phyloP scores from a whole-genome alignment of 2,888 invertebrate genomes.

The Acrocyrtus sp. region DNA sequence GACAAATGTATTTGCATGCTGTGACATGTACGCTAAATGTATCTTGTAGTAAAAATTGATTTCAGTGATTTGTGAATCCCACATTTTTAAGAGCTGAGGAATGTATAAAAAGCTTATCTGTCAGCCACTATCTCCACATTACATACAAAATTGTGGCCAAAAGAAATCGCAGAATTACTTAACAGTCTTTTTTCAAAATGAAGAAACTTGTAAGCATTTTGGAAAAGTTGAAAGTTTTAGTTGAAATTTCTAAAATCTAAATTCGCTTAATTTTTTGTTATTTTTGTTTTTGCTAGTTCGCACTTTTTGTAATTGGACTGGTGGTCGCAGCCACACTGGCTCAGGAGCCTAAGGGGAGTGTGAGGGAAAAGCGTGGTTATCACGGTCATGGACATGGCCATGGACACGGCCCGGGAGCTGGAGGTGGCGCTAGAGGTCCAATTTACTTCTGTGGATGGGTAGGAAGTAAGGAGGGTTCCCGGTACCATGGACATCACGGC shows the following conservation, averaged over 20 bases:
- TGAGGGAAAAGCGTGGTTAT: conserved; percentile 29
- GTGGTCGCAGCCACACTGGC: conserved; percentile 35
- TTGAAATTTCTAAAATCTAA: background rate
- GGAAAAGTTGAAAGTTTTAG: background rate
- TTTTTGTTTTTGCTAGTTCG: conserved; percentile 20
- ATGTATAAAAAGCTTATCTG: too few relatives aligned
- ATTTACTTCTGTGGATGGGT: conserved; percentile 45
- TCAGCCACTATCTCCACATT: too few relatives aligned
- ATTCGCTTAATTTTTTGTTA: background rate
- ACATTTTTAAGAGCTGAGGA: too few relatives aligned
- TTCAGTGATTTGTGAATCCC: too few relatives aligned
- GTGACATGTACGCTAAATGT: too few relatives aligned
- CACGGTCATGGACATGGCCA: conserved; percentile 65
- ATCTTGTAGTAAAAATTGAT: too few relatives aligned
- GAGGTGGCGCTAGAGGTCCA: conserved; percentile 71
- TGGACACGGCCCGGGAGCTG: conserved; percentile 76
- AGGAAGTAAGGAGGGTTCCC: conserved; percentile 22
- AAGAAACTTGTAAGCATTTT: conserved; percentile 16
- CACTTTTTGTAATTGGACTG: conserved; percentile 24
- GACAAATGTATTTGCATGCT: too few relatives aligned
- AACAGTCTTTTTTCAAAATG: too few relatives aligned
- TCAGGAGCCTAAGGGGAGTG: conserved; percentile 39
- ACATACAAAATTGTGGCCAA: too few relatives aligned
- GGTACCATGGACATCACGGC: conserved; percentile 26
- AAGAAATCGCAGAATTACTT: too few relatives aligned